These are phyloP conservation scores for Odontomyia ornata DNA, from an alignment of 2,888 invertebrate genomes.

Conservation along the genomic window DNA sequence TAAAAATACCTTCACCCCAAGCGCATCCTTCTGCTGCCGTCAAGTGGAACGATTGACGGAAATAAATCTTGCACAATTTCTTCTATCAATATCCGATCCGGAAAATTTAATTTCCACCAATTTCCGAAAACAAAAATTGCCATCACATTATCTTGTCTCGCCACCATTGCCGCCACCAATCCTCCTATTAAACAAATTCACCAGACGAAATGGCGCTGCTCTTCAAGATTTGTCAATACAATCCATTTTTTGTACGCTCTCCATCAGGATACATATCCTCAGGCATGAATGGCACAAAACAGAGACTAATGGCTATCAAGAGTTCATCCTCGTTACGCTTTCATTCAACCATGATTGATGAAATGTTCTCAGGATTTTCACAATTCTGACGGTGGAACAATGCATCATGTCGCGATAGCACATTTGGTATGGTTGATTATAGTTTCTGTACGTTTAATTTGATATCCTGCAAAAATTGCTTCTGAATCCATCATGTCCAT, in stretches of 20 bases:
- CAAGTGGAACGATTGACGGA: no score
- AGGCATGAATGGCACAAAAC: no score
- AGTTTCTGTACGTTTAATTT: no score
- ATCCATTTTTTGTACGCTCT: neutral
- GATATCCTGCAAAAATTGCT: no score
- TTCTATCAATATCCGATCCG: constrained; percentile 37
- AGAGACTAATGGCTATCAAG: constrained; percentile 14
- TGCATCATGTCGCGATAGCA: neutral
- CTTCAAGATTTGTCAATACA: neutral
- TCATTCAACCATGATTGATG: constrained; percentile 22
- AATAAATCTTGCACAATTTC: constrained; percentile 9
- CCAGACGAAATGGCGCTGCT: neutral
- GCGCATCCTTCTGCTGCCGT: no score
- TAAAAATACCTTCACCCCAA: no score
- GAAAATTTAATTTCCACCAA: constrained; percentile 34
- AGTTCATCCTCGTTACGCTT: neutral
- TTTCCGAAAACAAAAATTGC: constrained; percentile 38
- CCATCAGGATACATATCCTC: no score
- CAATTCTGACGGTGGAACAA: neutral
- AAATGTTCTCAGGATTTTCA: constrained; percentile 18
- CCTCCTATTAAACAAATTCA: neutral
- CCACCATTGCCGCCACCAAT: neutral
- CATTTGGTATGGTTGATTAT: neutral
- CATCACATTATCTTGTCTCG: neutral
- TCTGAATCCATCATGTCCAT: no score